These are phyloP conservation scores for Epistrophe grossulariae DNA, from an alignment of 2,888 invertebrate genomes.

Conservation along the genomic window DNA sequence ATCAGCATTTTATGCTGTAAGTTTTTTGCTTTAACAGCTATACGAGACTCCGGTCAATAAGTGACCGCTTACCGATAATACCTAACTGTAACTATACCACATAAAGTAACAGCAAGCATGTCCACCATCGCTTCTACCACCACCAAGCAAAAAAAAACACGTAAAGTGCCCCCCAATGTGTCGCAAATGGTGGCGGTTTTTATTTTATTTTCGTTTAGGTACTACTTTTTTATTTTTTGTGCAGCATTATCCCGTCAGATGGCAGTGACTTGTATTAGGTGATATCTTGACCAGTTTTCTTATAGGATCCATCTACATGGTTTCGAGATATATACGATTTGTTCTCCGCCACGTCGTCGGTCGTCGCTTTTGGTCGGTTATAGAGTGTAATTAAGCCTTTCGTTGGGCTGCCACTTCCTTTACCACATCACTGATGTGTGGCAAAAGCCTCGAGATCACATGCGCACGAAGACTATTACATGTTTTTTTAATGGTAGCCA, in stretches of 20 bases:
- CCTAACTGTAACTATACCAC: constrained; percentile 57
- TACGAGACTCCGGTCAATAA: constrained; percentile 53
- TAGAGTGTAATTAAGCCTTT: constrained; percentile 69
- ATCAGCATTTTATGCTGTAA: constrained; percentile 31
- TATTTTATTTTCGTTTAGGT: constrained; percentile 9
- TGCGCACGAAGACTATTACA: constrained; percentile 67
- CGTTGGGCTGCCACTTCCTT: constrained; percentile 52
- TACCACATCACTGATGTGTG: constrained; percentile 53
- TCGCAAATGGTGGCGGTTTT: constrained; percentile 59
- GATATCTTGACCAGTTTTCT: constrained; percentile 63
- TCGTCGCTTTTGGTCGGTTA: not conserved
- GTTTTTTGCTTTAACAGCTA: constrained; percentile 40
- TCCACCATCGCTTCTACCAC: constrained; percentile 3
- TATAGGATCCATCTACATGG: constrained; percentile 51
- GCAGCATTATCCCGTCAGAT: constrained; percentile 41
- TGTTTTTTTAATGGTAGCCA: constrained; percentile 70
- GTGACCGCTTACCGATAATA: constrained; percentile 54
- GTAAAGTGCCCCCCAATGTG: constrained; percentile 66
- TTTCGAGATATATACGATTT: constrained; percentile 60
- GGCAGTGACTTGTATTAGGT: constrained; percentile 48
- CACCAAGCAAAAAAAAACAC: constrained; percentile 28
- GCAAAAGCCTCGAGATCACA: constrained; percentile 39
- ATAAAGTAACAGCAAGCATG: constrained; percentile 23
- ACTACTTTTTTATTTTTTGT: not conserved
- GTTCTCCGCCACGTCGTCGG: constrained; percentile 4